Conservation (phyloP, 2,113 vertebrate species). For the Tachysurus fulvidraco region DNA sequence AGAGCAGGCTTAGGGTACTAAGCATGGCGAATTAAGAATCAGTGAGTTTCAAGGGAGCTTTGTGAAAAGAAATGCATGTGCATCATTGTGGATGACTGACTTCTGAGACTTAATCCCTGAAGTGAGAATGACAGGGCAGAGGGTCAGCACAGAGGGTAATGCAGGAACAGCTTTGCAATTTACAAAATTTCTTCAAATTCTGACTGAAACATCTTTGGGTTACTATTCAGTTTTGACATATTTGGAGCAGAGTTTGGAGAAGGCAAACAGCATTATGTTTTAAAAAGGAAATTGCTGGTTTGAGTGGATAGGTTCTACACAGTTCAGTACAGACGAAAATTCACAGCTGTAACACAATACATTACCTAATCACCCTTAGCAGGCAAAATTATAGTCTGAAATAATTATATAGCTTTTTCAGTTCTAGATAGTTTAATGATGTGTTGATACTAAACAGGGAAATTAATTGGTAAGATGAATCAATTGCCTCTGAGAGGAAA, state of each 20-base stretch:
- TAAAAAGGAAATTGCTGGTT: slow-evolving; percentile 12
- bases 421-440: not conserved
- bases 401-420: not conserved
- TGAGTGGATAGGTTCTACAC: slow-evolving; percentile 2
- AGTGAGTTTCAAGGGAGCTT: slow-evolving; percentile 1
- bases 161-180: slow-evolving; percentile 45
- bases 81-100: slow-evolving; percentile 64
- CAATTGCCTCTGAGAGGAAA: not conserved
- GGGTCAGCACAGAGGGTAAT: slow-evolving; percentile 55
- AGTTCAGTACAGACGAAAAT: not conserved
- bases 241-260: slow-evolving; percentile 57
- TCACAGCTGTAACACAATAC: slow-evolving; percentile 4
- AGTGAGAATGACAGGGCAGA: slow-evolving; percentile 19
- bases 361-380: not conserved
- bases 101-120: slow-evolving; percentile 62
- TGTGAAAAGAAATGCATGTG: not conserved
- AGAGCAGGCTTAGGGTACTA: slow-evolving; percentile 34
- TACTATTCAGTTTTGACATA: slow-evolving; percentile 60
- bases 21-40: slow-evolving; percentile 22
- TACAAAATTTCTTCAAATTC: slow-evolving; percentile 59
- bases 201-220: slow-evolving; percentile 62
- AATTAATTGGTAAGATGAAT: not conserved
- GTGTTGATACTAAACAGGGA: not conserved
- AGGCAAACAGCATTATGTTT: slow-evolving; percentile 24
- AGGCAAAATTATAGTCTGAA: slow-evolving; percentile 1